Evolutionary conservation across 2,797 vertebrate species (phyloP), one percentile per base, ranked within the genome.

Genomic region (Arnoldichthys spilopterus): DNA sequence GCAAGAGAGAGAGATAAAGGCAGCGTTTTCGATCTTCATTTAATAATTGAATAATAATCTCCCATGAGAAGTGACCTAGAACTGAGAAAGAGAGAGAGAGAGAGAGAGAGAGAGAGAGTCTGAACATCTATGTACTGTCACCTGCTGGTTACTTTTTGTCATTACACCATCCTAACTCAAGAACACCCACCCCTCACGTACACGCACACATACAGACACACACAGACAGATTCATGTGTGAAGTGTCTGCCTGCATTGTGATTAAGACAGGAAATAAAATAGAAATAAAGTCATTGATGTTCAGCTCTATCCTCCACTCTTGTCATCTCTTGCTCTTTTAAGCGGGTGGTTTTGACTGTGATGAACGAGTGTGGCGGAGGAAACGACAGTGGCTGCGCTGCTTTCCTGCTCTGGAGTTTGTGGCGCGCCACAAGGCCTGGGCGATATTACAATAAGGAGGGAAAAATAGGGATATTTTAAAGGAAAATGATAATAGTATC

Each of bases 21-120:
- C 88, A 89, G 89, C 87, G 84, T 90, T 93, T 86, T 94, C 89
- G 88, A 94, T 94, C 89, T 93, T 93, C 90, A 93, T 93, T 94
- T 93, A 94, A 94, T 94, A 94, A 94, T 94, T 94, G 92, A 94
- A 94, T 94, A 93, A 94, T 94, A 92, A 92, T 93, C 91, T 93
- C 94, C 90, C 91, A 68, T 78, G 92, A 93, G 93, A 92, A 89
- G 56, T 94, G 93, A 93, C 93, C 94, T 92, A 94, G 92, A 94
- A 94, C 89, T 84, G 85, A 90, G 83, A 84, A 67, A 86, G 82
- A 77, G 75, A 82, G 34, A 37, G 34, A 37, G 34, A 37, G 34
- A 4, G 40, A 43, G 40, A 43, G 40, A 43, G 40, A 43, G 40
- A 43, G 40, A 43, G 40, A 67, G 63, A 43, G 4, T 43, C 32